These are phyloP conservation scores for Planococcus citri DNA, from an alignment of 1,140 invertebrate species.

Conservation along the genomic window DNA sequence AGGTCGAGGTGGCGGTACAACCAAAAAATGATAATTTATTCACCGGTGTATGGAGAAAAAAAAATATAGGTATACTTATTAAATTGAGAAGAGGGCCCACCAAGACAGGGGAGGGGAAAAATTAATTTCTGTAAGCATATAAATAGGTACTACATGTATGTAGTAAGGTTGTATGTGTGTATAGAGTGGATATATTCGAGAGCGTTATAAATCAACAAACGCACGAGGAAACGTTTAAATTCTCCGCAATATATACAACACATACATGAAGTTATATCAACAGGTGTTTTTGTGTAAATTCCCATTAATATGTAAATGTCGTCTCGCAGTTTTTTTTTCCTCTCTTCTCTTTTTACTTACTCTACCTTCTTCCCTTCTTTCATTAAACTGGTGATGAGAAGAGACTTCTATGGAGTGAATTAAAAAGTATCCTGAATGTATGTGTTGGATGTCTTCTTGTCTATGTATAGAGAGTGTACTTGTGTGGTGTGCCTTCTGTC, in stretches of 20 bases:
- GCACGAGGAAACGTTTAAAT: conserved; percentile 7
- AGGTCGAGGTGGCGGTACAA: too few species aligned
- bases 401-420: not conserved
- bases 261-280: not conserved
- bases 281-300: conserved; percentile 5
- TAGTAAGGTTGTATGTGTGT: too few species aligned
- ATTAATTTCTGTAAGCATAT: not conserved
- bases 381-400: not conserved
- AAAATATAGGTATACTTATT: too few species aligned
- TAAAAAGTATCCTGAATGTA: too few species aligned
- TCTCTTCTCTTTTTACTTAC: too few species aligned
- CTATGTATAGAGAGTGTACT: too few species aligned
- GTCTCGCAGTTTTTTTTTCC: not conserved
- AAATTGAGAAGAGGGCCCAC: too few species aligned
- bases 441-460: too few species aligned
- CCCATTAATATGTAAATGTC: conserved; percentile 7
- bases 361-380: too few species aligned
- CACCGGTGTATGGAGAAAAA: not conserved
- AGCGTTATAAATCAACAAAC: not conserved
- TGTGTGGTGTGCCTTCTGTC: too few species aligned
- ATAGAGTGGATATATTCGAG: not conserved
- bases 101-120: not conserved
- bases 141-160: too few species aligned
- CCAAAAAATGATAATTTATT: not conserved
- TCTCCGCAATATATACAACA: not conserved